These are phyloP conservation scores for Leptobrachium ailaonicum DNA, from an alignment of 2,113 vertebrate genomes.

Conservation along the genomic window DNA sequence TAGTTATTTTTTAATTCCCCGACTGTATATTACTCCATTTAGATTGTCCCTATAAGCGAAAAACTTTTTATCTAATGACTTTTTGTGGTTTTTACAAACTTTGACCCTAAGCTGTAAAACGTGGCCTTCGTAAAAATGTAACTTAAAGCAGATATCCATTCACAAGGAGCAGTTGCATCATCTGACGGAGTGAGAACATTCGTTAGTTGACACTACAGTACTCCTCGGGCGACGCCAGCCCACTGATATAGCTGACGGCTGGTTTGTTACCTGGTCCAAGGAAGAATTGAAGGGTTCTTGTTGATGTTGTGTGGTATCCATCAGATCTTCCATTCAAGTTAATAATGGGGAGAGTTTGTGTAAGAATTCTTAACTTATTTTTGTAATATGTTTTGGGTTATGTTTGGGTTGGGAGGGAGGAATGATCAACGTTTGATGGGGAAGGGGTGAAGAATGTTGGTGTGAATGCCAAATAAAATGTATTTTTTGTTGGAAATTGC, in stretches of 20 bases:
- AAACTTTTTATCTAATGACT: background rate
- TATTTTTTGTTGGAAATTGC: slow-evolving; percentile 18
- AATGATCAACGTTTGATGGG: slow-evolving; percentile 8
- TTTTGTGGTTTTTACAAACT: no score
- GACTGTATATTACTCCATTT: background rate
- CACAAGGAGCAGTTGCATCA: no score
- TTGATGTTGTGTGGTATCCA: no score
- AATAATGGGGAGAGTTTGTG: slow-evolving; percentile 3
- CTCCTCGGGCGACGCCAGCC: no score
- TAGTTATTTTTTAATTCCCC: background rate
- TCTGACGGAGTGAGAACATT: no score
- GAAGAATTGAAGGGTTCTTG: no score
- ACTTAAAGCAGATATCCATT: no score
- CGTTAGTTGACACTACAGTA: no score
- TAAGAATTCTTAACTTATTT: slow-evolving; percentile 37
- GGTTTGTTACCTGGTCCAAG: no score
- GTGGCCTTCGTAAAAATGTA: no score
- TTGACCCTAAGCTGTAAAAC: no score
- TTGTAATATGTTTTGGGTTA: slow-evolving; percentile 41
- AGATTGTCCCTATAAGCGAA: background rate
- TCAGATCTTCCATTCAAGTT: background rate
- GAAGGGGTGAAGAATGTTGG: slow-evolving; percentile 22
- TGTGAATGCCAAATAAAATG: slow-evolving; percentile 44
- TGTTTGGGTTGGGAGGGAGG: slow-evolving; percentile 10
- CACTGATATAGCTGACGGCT: no score